Percentiles rank a stretch among this genome's conserved stretches.
Conservation (phyloP, 2,797 vertebrate genomes). For the Salarias fasciatus region DNA sequence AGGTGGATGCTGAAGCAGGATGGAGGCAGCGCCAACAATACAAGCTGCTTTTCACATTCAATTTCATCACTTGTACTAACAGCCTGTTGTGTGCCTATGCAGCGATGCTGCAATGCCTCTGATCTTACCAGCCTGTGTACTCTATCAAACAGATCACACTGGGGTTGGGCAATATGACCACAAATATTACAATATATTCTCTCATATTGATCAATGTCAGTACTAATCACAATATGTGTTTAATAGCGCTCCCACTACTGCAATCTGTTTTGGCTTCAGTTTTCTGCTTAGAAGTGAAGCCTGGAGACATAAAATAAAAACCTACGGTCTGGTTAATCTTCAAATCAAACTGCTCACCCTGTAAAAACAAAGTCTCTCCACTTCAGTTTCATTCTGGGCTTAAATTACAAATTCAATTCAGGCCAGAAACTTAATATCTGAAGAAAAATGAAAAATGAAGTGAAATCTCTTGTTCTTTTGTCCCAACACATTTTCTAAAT, state of each 20-base stretch:
- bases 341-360: constrained; percentile 14
- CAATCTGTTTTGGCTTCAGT: constrained; percentile 13
- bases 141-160: constrained; percentile 70
- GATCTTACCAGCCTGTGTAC: constrained; percentile 64
- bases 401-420: neutral
- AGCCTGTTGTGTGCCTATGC: constrained; percentile 58
- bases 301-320: constrained; percentile 16
- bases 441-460: neutral
- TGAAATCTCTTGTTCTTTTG: too few relatives aligned
- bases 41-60: constrained; percentile 71
- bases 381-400: neutral
- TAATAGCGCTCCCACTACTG: constrained; percentile 27
- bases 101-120: constrained; percentile 62
- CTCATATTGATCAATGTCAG: constrained; percentile 68
- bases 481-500: too few relatives aligned
- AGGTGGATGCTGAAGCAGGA: constrained; percentile 67
- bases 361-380: constrained; percentile 6
- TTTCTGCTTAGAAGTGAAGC: constrained; percentile 30
- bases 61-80: constrained; percentile 73
- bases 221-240: constrained; percentile 41
- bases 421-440: neutral
- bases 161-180: constrained; percentile 62
- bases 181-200: constrained; percentile 69
- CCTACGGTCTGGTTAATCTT: constrained; percentile 25
- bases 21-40: constrained; percentile 67